Percentiles rank a stretch among this genome's conserved stretches.
Evolutionary conservation across 2,113 vertebrate genomes (phyloP).

Genomic region (Orycteropus afer): DNA sequence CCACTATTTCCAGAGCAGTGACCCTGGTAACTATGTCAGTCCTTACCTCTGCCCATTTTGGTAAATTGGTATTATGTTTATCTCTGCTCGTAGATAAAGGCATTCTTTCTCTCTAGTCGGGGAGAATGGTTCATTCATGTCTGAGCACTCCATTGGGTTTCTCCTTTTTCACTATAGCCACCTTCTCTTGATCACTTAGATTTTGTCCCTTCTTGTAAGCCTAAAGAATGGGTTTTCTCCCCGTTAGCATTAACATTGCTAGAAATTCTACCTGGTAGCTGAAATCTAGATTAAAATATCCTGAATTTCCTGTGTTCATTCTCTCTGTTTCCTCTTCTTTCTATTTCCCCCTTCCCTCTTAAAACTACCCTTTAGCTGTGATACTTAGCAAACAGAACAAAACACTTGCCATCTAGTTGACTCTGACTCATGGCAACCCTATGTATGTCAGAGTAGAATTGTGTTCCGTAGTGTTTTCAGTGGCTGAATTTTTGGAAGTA

Average conservation of each 20-base stretch:
- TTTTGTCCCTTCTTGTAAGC: background rate
- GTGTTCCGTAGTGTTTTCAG: background rate
- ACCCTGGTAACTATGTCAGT: background rate
- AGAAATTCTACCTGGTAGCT: background rate
- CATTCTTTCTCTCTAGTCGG: background rate
- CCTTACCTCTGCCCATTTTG: background rate
- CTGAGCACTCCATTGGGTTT: background rate
- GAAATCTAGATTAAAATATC: background rate
- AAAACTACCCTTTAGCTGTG: background rate
- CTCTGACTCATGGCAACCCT: background rate
- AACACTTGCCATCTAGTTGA: background rate
- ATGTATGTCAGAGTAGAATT: background rate
- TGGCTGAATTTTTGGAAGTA: background rate
- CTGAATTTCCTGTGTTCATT: background rate
- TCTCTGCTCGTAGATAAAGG: background rate
- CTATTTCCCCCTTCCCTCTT: background rate
- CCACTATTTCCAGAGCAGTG: background rate
- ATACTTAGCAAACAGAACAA: background rate
- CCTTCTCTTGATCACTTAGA: background rate
- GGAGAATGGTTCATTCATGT: background rate
- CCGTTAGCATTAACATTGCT: background rate
- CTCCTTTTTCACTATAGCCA: background rate
- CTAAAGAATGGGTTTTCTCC: background rate
- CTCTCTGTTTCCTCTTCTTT: background rate
- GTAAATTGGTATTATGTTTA: background rate